A percentile compares a stretch with the other conserved stretches of the same genome.
Evolutionary conservation across 2,113 vertebrate genomes (phyloP).

Genomic region (Pteruthius melanotis): DNA sequence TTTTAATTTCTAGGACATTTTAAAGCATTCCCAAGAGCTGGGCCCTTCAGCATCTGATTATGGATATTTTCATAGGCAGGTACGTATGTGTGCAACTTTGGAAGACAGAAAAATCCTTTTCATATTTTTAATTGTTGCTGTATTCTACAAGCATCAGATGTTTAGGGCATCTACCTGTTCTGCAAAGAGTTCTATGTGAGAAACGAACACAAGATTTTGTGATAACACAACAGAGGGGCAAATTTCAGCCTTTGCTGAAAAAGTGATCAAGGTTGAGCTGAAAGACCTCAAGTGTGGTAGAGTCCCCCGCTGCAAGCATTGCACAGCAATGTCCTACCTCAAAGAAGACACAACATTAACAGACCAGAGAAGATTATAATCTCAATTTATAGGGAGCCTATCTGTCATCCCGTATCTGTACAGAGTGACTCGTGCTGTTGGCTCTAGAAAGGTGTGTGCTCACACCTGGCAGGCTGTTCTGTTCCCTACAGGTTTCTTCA

Average conservation of each 20-base stretch:
- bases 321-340: neutral
- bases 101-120: neutral
- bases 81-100: accelerated
- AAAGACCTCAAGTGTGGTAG: neutral
- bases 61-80: neutral
- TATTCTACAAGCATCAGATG: no score
- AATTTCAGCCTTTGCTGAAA: neutral
- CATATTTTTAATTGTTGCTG: neutral
- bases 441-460: neutral
- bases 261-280: neutral
- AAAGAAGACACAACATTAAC: neutral
- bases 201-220: neutral
- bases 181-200: neutral
- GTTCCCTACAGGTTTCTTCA: neutral
- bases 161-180: no score
- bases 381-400: neutral
- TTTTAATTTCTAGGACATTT: no score
- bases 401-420: neutral
- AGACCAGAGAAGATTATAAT: neutral
- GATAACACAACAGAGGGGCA: neutral
- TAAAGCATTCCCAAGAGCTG: neutral
- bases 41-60: neutral
- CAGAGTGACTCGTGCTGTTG: neutral
- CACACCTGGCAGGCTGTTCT: no score
- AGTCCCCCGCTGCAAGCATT: no score